Base-by-base conservation (phyloP, 1,140 invertebrate species). In the Drosophila cardini region DNA sequence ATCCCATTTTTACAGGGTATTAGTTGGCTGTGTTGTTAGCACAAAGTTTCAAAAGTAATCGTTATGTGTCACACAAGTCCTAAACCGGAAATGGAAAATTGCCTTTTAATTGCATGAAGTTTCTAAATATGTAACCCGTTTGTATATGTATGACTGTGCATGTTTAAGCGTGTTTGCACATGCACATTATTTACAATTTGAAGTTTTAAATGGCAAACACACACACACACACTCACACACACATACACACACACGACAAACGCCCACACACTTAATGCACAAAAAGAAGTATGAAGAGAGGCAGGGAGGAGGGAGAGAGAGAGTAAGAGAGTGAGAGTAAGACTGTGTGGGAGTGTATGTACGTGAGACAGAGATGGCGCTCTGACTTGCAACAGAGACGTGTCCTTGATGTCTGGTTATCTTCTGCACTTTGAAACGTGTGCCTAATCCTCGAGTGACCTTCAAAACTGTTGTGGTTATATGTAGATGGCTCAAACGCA, bases 41-140 rank as follows among this genome's bases (percentile, higher is more conserved):
- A 18, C 9, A 11, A 3, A 34, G 36, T 64, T 56, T 72, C 73
- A 60, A 68, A 21, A 60, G 55, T 76, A 84, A 79, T 83, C 32
- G 77, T 56, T 55, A 45, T 70, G 72, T 76, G 67, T 76, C 38
- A 69, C 61, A 56, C 45, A 46, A 78, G 64, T 61, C 57, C 43
- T 43, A 62, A 26, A 9, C 67, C 63, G 67, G 46, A 60, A 69
- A 63, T 61, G 61, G 67, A 50, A 82, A 87, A 86, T 86, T 76
- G 76, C 43, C 61, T 87, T 86, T 87, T 87, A 87, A 86, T 86
- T 86, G 84, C 57, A 70, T 73, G 61, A 79, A 73, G 76, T 83
- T 87, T 64, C 52, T 48, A 56, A 71, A 79, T 72, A 38, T 63
- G 62, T 53, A 56, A 68, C 57, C 57, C 69, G 65, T n/a, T 61